Evolutionary conservation across 2,797 vertebrate species (phyloP).

Genomic region (Simalia tracyae): DNA sequence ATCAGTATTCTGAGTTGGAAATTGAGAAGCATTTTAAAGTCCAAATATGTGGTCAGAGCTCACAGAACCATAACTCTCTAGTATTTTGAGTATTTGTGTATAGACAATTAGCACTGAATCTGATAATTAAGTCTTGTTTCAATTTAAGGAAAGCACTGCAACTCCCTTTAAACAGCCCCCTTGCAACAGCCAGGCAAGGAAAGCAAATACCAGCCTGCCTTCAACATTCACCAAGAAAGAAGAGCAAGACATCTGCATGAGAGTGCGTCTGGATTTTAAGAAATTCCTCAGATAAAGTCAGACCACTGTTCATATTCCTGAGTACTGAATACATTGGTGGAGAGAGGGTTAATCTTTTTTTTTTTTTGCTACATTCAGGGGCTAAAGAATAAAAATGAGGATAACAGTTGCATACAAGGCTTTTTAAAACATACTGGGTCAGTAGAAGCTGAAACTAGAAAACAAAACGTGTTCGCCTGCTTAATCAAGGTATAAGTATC

Average conservation of each 20-base stretch:
- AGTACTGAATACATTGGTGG: neutral
- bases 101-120: constrained; percentile 31
- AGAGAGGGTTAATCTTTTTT: neutral
- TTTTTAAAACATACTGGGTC: neutral
- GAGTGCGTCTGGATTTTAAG: neutral
- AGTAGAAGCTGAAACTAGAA: neutral
- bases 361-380: neutral
- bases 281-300: neutral
- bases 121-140: constrained; percentile 12
- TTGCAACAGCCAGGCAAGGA: neutral
- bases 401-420: neutral
- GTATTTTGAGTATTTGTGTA: constrained; percentile 6
- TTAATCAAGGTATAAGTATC: neutral
- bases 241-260: neutral
- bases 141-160: constrained; percentile 2
- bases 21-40: constrained; percentile 20
- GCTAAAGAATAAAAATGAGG: neutral
- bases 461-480: too few relatives aligned
- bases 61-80: constrained; percentile 5
- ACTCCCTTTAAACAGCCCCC: neutral
- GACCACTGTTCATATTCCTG: neutral
- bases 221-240: neutral
- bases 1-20: constrained; percentile 37
- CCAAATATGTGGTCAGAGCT: constrained; percentile 3
- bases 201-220: neutral